These are phyloP conservation scores for Erythrolamprus reginae DNA, from an alignment of 2,113 vertebrate species.

Conservation along the genomic window DNA sequence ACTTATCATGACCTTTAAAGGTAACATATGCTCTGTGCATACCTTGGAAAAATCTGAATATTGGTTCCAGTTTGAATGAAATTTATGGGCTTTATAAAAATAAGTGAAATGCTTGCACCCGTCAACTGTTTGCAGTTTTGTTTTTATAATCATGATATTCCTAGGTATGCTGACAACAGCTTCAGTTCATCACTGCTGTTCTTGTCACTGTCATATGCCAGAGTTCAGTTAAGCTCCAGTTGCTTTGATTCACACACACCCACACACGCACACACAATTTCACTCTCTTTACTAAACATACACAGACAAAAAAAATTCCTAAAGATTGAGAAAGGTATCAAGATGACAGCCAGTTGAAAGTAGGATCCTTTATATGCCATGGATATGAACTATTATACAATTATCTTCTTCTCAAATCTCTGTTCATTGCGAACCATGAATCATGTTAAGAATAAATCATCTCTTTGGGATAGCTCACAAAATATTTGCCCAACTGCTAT, in stretches of 20 bases:
- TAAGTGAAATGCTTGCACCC: slow-evolving; percentile 18
- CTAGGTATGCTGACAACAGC: background rate
- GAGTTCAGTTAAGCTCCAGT: background rate
- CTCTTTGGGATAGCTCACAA: slow-evolving; percentile 26
- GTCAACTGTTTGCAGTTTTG: background rate
- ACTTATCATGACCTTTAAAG: slow-evolving; percentile 51
- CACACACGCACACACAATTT: background rate
- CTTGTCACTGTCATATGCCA: background rate
- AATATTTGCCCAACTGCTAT: background rate
- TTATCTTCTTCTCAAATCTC: background rate
- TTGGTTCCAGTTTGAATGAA: slow-evolving; percentile 3
- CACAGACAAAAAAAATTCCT: background rate
- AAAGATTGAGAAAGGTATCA: background rate
- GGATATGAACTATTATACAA: background rate
- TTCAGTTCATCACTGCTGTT: background rate
- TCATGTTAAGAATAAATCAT: background rate
- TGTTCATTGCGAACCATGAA: background rate
- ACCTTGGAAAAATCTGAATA: slow-evolving; percentile 14
- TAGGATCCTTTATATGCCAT: background rate
- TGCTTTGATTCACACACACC: background rate
- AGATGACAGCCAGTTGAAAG: background rate
- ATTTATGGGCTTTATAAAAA: background rate
- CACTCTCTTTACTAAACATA: background rate
- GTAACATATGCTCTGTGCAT: slow-evolving; percentile 16
- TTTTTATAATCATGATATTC: background rate